Evolutionary conservation across 2,113 vertebrate species (phyloP).

Genomic region (Alexandromys fortis): DNA sequence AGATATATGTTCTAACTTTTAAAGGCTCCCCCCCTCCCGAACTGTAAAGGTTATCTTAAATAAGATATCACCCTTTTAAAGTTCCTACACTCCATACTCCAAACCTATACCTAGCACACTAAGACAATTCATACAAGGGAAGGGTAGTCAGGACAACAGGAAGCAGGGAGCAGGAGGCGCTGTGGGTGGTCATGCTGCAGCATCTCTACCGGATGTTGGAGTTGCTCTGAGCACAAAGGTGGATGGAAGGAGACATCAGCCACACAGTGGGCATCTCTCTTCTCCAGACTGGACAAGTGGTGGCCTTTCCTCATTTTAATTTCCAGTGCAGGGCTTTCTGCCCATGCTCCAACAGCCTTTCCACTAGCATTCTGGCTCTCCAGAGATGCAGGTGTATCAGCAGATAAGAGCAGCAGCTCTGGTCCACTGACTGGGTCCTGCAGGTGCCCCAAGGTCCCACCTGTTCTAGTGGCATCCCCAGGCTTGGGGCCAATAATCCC

Average conservation of each 20-base stretch:
- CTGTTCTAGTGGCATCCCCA: neutral
- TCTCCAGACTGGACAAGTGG: slow-evolving; percentile 59
- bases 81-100: neutral
- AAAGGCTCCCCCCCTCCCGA: neutral
- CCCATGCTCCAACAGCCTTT: neutral
- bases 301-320: slow-evolving; percentile 59
- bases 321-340: slow-evolving; percentile 50
- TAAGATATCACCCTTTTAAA: slow-evolving; percentile 49
- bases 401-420: neutral
- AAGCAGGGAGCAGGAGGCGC: slow-evolving; percentile 58
- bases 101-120: slow-evolving; percentile 38
- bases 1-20: slow-evolving; percentile 35
- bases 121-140: neutral
- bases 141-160: slow-evolving; percentile 57
- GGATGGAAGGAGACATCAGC: slow-evolving; percentile 45
- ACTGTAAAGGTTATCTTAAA: slow-evolving; percentile 55
- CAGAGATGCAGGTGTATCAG: neutral
- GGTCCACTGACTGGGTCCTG: too few species aligned
- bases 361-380: slow-evolving; percentile 18
- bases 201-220: slow-evolving; percentile 54
- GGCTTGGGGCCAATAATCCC: neutral
- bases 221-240: slow-evolving; percentile 63
- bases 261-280: slow-evolving; percentile 47
- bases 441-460: neutral
- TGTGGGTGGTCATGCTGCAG: slow-evolving; percentile 67